phyloP scores from a whole-genome alignment of 2,888 invertebrate genomes.

The Dioctria rufipes region DNA sequence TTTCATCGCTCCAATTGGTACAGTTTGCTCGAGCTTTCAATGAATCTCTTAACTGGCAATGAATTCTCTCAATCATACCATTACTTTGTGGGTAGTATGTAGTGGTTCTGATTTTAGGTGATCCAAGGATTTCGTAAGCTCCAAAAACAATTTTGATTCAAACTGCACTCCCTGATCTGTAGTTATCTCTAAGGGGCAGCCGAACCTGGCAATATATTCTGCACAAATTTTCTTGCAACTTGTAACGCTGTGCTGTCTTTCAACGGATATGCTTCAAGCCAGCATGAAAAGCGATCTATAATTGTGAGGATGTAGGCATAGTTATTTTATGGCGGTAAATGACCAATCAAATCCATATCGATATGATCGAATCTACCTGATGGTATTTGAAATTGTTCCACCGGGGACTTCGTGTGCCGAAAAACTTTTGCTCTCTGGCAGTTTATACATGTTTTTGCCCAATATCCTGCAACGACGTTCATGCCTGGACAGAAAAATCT shows the following conservation, averaged over 20 bases:
- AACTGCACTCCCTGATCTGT: constrained; percentile 55
- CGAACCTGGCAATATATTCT: too few relatives aligned
- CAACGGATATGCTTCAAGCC: constrained; percentile 61
- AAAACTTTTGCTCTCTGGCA: constrained; percentile 65
- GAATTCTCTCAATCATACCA: constrained; percentile 1
- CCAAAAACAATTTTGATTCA: too few relatives aligned
- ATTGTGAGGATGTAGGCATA: constrained; percentile 63
- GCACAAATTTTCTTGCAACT: too few relatives aligned
- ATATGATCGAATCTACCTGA: constrained; percentile 64
- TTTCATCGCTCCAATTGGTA: too few relatives aligned
- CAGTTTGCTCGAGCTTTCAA: neutral
- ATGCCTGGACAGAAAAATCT: constrained; percentile 63
- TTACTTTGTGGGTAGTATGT: neutral
- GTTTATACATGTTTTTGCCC: constrained; percentile 63
- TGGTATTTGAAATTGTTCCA: constrained; percentile 60
- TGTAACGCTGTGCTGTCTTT: constrained; percentile 59
- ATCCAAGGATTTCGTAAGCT: too few relatives aligned
- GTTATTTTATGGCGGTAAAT: constrained; percentile 62
- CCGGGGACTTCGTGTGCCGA: constrained; percentile 61
- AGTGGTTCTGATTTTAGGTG: neutral
- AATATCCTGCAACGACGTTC: constrained; percentile 62
- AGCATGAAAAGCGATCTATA: constrained; percentile 59
- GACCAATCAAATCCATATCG: constrained; percentile 66
- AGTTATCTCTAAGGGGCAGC: too few relatives aligned
- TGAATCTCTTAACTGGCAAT: neutral